Evolutionary conservation across 1,140 invertebrate species (phyloP), one percentile per base, ranked within the genome.

Genomic region (Ditylenchus dipsaci): DNA sequence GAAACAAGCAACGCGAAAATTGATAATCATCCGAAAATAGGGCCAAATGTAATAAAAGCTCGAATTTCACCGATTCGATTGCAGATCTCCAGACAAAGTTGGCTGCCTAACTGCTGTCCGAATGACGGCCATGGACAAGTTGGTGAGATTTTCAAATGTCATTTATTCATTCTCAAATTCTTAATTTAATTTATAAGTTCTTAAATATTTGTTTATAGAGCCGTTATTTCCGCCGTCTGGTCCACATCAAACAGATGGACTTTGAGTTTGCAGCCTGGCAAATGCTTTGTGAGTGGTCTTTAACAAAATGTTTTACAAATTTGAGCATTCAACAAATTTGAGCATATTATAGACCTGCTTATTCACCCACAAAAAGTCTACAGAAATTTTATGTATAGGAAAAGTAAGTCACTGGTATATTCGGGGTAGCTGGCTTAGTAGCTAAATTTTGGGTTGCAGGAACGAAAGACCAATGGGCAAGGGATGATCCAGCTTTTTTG

Each of bases 251-350:
- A 80, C 95, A 97, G 86, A 98, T 99, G 95, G 95, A 99, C 84
- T 98, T 98, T 87, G 93, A 99, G 84, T 98, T 95, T 87, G 95
- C 95, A 1, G 86, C 91, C 13, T 98, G 95, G 95, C 95, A 99
- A 88, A 97, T 97, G 91, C 85, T 95, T 0, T 96, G 33, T 38
- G 11, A 38, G 33, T 38, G 33, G 33, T 38, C 33, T 38, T 38
- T 3, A 5, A 11, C 33, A 3, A 38, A 11, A 38, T 38, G 11
- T 3, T 38, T 38, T 3, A 38, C 33, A 3, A 38, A 38, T 38
- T 38, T 3, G 3, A 38, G 33, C 33, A 38, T 38, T 38, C 33
- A 3, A 38, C n/a, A n/a, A n/a, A n/a, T n/a, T n/a, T n/a, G n/a
- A n/a, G n/a, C n/a, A 38, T 38, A 11, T 3, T 38, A 5, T 38